A percentile compares a stretch with the other conserved stretches of the same genome.
phyloP scores from a whole-genome alignment of 2,113 vertebrate genomes.

The Ariopsis seemanni region DNA sequence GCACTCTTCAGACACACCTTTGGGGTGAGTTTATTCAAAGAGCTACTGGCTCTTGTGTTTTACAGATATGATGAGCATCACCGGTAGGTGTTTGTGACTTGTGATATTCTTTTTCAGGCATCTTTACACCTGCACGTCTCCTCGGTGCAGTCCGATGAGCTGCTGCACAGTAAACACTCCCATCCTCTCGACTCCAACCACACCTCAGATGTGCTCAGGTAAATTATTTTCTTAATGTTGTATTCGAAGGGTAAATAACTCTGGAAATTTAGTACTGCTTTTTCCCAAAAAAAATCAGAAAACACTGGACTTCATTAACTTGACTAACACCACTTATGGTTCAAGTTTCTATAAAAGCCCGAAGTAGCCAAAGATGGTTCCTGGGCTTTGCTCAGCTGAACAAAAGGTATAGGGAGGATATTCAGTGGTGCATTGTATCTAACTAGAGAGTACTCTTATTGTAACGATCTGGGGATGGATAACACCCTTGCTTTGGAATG shows the following conservation, averaged over 20 bases:
- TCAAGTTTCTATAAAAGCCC: neutral
- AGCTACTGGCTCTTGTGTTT: neutral
- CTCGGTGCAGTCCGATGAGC: conserved; percentile 98
- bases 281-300: neutral
- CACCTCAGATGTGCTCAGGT: conserved; percentile 99
- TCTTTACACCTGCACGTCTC: conserved; percentile 99
- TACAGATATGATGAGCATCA: neutral
- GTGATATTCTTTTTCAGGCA: conserved; percentile 73
- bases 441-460: neutral
- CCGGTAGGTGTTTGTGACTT: neutral
- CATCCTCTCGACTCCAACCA: conserved; percentile 99
- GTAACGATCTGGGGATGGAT: neutral
- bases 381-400: neutral
- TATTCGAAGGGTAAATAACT: neutral
- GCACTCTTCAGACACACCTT: neutral
- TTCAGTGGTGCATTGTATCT: neutral
- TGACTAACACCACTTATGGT: too few relatives aligned
- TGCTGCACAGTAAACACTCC: conserved; percentile 99
- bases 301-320: neutral
- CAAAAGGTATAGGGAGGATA: neutral
- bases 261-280: neutral
- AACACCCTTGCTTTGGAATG: neutral
- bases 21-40: neutral
- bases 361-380: neutral
- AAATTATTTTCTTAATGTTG: conserved; percentile 38